Base-by-base conservation (phyloP, 2,888 invertebrate species). In the Tricholauxania praeusta region DNA sequence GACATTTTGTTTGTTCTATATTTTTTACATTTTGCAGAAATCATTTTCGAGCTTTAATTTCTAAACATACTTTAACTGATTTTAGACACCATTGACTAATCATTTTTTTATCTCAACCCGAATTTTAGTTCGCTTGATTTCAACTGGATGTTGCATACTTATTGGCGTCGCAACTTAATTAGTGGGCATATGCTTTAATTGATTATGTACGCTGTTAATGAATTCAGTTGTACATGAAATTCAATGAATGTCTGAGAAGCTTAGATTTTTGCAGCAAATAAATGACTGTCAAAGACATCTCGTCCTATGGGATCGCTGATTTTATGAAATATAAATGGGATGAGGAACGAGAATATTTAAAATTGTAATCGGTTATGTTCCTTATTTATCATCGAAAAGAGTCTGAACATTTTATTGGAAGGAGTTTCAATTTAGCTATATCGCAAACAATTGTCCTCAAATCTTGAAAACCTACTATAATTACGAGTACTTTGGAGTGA, bases 201-300 rank as follows among this genome's bases (percentile, higher is more conserved):
- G 52, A 70, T 70, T 70, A 70, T 70, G 62, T 32, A 59, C 14
- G 32, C 17, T n/a, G 17, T 14, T 19, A 22, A 62, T 32, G 22
- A 53, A 63, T 28, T 70, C 70, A 53, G 52, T 22, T 57, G 48
- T 59, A 48, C 59, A 47, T 32, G 39, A 65, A 65, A 71, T 59
- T 65, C 71, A 71, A 65, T 71, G 71, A 64, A 71, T 71, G 71
- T 71, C 71, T 71, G 71, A 71, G 57, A 65, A 51, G 71, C 17
- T 71, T 14, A 32, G 28, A 28, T 51, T 69, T 49, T 22, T 15
- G n/a, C 28, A 22, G 3, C 5, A 49, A 22, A 14, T 28, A 12
- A 12, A 12, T 3, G 17, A 19, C 10, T n/a, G n/a, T 22, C 59
- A 15, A 12, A 12, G 22, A 15, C 28, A 3, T 32, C 28, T 28